Evolutionary conservation across 2,888 invertebrate genomes (phyloP).

Genomic region (Pyrrhosoma nymphula): DNA sequence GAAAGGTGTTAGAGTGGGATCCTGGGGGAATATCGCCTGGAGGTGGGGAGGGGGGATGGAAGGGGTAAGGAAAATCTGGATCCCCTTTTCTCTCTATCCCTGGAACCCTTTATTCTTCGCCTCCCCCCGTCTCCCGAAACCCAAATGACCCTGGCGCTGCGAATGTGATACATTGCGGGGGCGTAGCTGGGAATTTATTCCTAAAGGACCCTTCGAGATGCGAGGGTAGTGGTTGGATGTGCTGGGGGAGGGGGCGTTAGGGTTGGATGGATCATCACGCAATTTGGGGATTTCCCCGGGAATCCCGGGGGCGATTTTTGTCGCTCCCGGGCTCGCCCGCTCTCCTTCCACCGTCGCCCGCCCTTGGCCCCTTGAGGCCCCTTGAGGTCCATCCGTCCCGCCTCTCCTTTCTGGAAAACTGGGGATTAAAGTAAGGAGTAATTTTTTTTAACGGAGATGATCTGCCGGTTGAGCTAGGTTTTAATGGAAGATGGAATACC

Average conservation of each 20-base stretch:
- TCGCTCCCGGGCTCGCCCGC: not conserved
- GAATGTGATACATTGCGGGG: not conserved
- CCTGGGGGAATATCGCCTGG: too few relatives aligned
- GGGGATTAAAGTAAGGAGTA: not conserved
- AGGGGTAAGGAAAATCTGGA: not conserved
- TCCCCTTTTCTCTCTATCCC: not conserved
- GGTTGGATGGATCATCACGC: slow-evolving; percentile 14
- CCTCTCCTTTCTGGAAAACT: not conserved
- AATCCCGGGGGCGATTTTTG: not conserved
- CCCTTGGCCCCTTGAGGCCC: not conserved
- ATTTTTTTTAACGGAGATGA: too few relatives aligned
- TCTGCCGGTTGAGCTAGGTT: too few relatives aligned
- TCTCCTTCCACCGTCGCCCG: not conserved
- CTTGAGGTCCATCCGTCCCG: not conserved
- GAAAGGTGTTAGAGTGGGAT: not conserved
- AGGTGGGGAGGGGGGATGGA: not conserved
- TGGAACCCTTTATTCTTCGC: not conserved
- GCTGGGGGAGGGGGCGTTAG: not conserved
- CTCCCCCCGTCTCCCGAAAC: not conserved
- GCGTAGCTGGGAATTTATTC: slow-evolving; percentile 6
- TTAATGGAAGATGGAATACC: too few relatives aligned
- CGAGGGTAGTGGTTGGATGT: too few relatives aligned
- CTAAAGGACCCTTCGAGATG: not conserved
- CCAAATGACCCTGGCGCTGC: not conserved
- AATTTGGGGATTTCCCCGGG: slow-evolving; percentile 16